Evolutionary conservation across 2,797 vertebrate species (phyloP).

Genomic region (Odontamblyopus lacepedii): DNA sequence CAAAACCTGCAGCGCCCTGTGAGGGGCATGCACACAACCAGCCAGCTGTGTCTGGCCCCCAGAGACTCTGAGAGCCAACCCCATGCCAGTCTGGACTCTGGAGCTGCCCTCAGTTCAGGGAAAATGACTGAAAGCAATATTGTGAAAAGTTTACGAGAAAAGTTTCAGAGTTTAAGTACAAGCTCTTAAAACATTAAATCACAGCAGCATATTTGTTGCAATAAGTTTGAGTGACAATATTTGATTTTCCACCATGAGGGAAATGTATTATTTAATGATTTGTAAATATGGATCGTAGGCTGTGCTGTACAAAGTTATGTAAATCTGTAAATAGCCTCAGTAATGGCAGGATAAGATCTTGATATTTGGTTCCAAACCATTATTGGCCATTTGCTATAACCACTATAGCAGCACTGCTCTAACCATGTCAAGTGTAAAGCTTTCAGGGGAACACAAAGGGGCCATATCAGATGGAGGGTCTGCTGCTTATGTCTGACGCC

Average conservation of each 20-base stretch:
- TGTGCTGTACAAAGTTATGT: constrained; percentile 50
- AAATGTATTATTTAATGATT: constrained; percentile 33
- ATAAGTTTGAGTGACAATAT: constrained; percentile 12
- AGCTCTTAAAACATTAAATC: constrained; percentile 35
- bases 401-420: constrained; percentile 28
- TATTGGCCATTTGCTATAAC: constrained; percentile 32
- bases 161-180: constrained; percentile 88
- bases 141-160: constrained; percentile 89
- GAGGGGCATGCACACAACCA: constrained; percentile 56
- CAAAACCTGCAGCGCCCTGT: constrained; percentile 59
- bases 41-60: constrained; percentile 59
- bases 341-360: constrained; percentile 23
- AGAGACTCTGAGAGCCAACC: constrained; percentile 21
- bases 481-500: constrained; percentile 28
- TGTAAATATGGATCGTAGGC: constrained; percentile 60
- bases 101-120: constrained; percentile 26
- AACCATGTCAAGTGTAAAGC: constrained; percentile 23
- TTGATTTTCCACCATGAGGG: constrained; percentile 15
- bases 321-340: constrained; percentile 32
- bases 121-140: constrained; percentile 72
- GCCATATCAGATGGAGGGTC: background rate
- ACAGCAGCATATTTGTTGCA: background rate
- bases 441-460: constrained; percentile 27
- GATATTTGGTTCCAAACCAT: constrained; percentile 25
- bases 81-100: constrained; percentile 40